Conservation (phyloP, 1,140 invertebrate species). For the Psix sp. region DNA sequence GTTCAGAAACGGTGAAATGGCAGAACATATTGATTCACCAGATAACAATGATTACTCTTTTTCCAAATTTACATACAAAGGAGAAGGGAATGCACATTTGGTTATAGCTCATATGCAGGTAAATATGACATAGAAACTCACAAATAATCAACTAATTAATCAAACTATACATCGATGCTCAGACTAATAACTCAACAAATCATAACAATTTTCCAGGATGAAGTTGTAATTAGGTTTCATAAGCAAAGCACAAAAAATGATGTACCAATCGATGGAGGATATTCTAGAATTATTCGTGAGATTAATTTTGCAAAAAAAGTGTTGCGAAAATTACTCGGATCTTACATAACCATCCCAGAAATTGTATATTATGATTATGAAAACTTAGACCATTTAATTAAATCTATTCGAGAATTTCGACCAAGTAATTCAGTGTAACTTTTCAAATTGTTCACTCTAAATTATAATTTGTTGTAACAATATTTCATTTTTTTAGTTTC, state of each 20-base stretch:
- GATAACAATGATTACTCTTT: conserved; percentile 14
- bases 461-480: conserved; percentile 4
- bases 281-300: conserved; percentile 33
- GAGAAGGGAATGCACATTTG: conserved; percentile 50
- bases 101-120: conserved; percentile 45
- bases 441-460: not conserved
- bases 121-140: not conserved
- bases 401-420: conserved; percentile 21
- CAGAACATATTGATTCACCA: not conserved
- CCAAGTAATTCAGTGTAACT: conserved; percentile 11
- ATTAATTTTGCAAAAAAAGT: conserved; percentile 40
- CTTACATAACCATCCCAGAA: conserved; percentile 39
- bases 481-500: conserved; percentile 63
- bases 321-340: conserved; percentile 33
- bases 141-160: not conserved
- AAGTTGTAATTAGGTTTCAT: conserved; percentile 37
- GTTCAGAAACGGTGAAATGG: conserved; percentile 10
- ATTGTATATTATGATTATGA: conserved; percentile 37
- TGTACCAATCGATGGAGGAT: conserved; percentile 40
- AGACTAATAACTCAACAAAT: too few relatives aligned
- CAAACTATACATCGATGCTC: too few relatives aligned
- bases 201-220: conserved; percentile 21
- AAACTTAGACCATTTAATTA: conserved; percentile 26
- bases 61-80: conserved; percentile 30
- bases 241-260: conserved; percentile 31